phyloP scores from a whole-genome alignment of 2,797 vertebrate species.

The Sebastes cheni region DNA sequence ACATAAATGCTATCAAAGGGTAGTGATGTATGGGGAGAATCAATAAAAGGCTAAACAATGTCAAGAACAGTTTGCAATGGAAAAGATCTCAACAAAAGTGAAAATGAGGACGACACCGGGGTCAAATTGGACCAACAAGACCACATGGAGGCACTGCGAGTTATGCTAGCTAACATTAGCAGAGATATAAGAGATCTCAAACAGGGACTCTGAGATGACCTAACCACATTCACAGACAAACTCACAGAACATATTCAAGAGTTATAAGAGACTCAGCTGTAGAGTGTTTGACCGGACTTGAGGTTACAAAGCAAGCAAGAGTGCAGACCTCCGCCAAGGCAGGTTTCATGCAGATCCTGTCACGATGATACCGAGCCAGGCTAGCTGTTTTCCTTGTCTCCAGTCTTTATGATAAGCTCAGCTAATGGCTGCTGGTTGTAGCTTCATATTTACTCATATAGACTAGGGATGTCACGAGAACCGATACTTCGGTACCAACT shows the following conservation, averaged over 20 bases:
- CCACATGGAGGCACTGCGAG: background rate
- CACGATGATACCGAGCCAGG: background rate
- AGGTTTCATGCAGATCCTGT: background rate
- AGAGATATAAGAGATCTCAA: no score
- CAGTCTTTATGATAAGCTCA: no score
- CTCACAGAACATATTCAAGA: no score
- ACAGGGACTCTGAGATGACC: no score
- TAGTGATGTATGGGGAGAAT: background rate
- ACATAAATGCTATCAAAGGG: background rate
- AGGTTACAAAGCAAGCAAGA: no score
- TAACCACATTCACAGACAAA: no score
- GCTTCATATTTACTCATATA: background rate
- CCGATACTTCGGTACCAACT: no score
- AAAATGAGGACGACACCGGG: background rate
- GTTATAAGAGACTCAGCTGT: no score
- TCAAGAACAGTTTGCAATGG: background rate
- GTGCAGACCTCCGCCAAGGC: no score
- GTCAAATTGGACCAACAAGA: background rate
- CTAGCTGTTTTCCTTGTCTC: background rate
- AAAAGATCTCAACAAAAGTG: background rate
- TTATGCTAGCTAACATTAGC: no score
- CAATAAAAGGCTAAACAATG: background rate
- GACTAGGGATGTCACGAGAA: background rate
- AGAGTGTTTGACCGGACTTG: no score
- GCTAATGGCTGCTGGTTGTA: background rate